Conservation (phyloP, 2,888 invertebrate genomes). For the Halocaridina rubra region DNA sequence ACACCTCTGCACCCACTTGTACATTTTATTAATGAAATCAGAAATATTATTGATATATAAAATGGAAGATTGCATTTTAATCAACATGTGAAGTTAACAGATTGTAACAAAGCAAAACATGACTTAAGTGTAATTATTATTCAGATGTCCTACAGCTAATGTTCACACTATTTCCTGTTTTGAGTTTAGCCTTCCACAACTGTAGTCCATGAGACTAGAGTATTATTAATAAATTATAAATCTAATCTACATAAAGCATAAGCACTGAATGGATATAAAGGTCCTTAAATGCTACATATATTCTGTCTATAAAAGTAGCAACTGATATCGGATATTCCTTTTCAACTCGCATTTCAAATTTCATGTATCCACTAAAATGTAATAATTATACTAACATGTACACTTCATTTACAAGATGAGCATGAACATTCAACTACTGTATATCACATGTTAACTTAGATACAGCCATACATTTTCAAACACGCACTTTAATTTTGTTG, state of each 20-base stretch:
- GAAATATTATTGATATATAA: constrained; percentile 56
- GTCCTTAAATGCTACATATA: too few relatives aligned
- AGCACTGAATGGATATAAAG: too few relatives aligned
- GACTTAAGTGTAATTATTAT: neutral
- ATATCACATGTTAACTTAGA: neutral
- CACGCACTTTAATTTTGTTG: neutral
- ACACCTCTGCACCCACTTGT: constrained; percentile 31
- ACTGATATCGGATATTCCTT: constrained; percentile 5
- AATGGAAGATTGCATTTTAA: constrained; percentile 57
- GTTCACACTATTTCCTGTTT: constrained; percentile 1
- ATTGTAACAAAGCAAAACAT: constrained; percentile 36
- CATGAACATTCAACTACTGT: neutral
- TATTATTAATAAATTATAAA: constrained; percentile 27
- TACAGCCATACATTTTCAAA: neutral
- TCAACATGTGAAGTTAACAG: constrained; percentile 38
- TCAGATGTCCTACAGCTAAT: neutral
- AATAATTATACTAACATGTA: constrained; percentile 1
- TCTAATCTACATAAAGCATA: constrained; percentile 49
- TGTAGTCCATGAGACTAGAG: constrained; percentile 28
- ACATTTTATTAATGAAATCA: constrained; percentile 52
- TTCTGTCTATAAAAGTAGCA: constrained; percentile 24
- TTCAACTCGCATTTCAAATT: too few relatives aligned
- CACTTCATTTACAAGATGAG: neutral
- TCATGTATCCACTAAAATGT: neutral
- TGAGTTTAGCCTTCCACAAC: neutral